Conservation (phyloP, 1,140 invertebrate genomes). For the Trachelipus rathkii region DNA sequence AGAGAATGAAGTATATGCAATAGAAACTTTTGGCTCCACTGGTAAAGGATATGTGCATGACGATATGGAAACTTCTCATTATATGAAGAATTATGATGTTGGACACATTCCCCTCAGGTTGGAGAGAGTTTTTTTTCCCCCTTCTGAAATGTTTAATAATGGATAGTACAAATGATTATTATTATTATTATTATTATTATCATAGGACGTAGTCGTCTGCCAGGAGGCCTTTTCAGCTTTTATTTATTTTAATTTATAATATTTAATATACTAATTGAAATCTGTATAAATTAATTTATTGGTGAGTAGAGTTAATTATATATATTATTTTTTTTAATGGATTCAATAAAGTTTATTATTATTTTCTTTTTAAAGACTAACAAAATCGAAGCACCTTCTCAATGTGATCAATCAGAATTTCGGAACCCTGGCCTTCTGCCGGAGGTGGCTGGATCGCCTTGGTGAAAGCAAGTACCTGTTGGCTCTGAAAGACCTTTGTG, state of each 20-base stretch:
- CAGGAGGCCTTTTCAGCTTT: no score
- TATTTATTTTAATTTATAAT: no score
- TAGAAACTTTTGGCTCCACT: constrained; percentile 99
- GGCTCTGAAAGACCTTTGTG: constrained; percentile 96
- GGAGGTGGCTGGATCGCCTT: constrained; percentile 94
- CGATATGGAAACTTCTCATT: constrained; percentile 98
- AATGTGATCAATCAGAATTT: constrained; percentile 98
- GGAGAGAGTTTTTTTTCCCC: constrained; percentile 22
- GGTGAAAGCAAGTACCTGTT: constrained; percentile 97
- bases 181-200: no score
- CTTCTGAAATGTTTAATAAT: no score
- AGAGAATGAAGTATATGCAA: constrained; percentile 98
- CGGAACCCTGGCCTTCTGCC: constrained; percentile 96
- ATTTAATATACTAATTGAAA: no score
- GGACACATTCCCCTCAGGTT: constrained; percentile 79
- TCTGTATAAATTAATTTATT: no score
- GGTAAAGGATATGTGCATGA: constrained; percentile 95
- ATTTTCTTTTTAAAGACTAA: constrained; percentile 59
- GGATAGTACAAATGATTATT: no score
- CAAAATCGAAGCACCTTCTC: constrained; percentile 87
- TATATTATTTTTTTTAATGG: no score
- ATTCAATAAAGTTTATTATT: no score
- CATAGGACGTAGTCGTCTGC: no score
- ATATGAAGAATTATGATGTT: constrained; percentile 98
- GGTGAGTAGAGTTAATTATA: no score